Evolutionary conservation across 2,888 invertebrate genomes (phyloP).

Genomic region (Ochropleura leucogaster): DNA sequence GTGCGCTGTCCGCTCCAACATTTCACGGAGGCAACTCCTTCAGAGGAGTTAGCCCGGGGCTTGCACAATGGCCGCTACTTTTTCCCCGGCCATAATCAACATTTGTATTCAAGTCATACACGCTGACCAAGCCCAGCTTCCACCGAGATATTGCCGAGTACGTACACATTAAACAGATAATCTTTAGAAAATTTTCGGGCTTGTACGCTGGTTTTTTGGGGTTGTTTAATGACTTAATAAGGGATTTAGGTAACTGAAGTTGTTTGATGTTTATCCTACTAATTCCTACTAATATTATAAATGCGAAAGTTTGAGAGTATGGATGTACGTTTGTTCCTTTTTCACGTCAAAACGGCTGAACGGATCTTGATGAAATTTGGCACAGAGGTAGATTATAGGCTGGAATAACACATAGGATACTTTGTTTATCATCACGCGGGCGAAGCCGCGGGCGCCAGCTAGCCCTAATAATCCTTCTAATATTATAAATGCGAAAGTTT

Average conservation of each 20-base stretch:
- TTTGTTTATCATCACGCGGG: too few species aligned
- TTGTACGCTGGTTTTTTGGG: conserved; percentile 4
- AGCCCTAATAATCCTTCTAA: too few species aligned
- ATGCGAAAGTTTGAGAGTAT: too few species aligned
- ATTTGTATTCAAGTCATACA: conserved; percentile 86
- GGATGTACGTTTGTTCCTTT: too few species aligned
- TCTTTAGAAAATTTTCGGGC: conserved; percentile 61
- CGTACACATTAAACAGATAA: conserved; percentile 62
- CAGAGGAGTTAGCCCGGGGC: conserved; percentile 84
- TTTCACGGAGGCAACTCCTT: conserved; percentile 82
- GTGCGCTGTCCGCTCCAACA: conserved; percentile 48
- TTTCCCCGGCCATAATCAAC: conserved; percentile 87
- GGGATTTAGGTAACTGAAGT: neutral
- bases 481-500: too few species aligned
- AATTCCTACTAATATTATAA: too few species aligned
- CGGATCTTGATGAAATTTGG: too few species aligned
- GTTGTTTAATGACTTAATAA: conserved; percentile 32
- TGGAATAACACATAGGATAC: too few species aligned
- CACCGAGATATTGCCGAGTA: conserved; percentile 57
- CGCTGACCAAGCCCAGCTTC: conserved; percentile 63
- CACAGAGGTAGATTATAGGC: too few species aligned
- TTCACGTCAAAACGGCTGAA: too few species aligned
- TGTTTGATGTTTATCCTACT: neutral
- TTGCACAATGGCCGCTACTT: conserved; percentile 86
- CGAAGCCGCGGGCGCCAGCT: too few species aligned